Conservation (phyloP, 2,888 invertebrate genomes). For the Chrysolina haemoptera region DNA sequence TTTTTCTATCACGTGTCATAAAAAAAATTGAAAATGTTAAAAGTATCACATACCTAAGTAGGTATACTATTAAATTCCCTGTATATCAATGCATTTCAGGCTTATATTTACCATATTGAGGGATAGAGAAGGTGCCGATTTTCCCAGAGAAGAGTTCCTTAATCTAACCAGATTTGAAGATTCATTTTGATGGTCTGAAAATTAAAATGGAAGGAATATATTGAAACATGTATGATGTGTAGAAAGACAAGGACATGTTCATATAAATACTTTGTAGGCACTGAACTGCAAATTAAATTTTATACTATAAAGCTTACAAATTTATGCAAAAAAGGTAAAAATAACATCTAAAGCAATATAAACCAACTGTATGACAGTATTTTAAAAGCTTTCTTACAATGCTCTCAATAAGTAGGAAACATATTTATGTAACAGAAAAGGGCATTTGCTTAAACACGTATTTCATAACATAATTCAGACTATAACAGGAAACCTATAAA, state of each 20-base stretch:
- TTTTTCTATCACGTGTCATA: background rate
- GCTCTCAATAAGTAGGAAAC: background rate
- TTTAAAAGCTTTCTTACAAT: background rate
- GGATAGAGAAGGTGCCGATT: constrained; percentile 94
- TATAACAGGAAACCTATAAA: background rate
- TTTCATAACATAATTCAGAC: no score
- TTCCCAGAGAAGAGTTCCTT: constrained; percentile 90
- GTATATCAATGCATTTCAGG: no score
- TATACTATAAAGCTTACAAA: no score
- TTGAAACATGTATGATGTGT: no score
- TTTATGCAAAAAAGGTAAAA: background rate
- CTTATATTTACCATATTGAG: constrained; percentile 78
- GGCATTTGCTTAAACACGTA: no score
- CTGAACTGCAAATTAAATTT: no score
- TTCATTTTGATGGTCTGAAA: constrained; percentile 57
- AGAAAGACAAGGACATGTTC: no score
- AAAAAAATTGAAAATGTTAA: background rate
- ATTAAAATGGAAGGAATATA: background rate
- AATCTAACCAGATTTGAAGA: constrained; percentile 87
- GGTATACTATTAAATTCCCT: no score
- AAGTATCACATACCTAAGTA: no score
- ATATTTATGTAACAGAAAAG: no score
- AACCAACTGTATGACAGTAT: background rate
- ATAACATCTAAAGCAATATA: background rate
- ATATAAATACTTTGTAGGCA: background rate